Conservation (phyloP, 2,888 invertebrate species). For the Drosophila siamana region DNA sequence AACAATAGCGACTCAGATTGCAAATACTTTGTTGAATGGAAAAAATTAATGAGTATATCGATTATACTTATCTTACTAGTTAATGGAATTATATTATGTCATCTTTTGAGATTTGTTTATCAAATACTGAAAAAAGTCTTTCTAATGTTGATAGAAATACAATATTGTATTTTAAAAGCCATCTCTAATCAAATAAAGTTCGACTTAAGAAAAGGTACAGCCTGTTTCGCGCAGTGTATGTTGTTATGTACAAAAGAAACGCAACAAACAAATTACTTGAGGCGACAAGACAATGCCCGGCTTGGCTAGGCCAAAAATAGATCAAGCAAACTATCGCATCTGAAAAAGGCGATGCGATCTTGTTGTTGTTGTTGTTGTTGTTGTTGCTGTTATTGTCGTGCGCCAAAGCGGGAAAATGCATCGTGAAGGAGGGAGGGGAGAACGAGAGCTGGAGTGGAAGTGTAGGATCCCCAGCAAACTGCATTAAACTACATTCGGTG, state of each 20-base stretch:
- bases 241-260: slow-evolving; percentile 53
- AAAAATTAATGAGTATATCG: too few species aligned
- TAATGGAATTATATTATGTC: too few species aligned
- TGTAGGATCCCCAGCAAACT: slow-evolving; percentile 83
- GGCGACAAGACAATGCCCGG: slow-evolving; percentile 72
- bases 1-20: not conserved
- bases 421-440: slow-evolving; percentile 21
- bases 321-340: slow-evolving; percentile 66
- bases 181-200: not conserved
- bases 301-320: slow-evolving; percentile 70
- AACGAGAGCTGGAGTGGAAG: slow-evolving; percentile 28
- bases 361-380: slow-evolving; percentile 39
- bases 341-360: slow-evolving; percentile 40
- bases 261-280: slow-evolving; percentile 79
- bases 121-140: too few species aligned
- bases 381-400: slow-evolving; percentile 70
- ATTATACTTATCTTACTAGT: too few species aligned
- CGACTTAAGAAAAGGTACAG: not conserved
- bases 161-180: not conserved
- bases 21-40: not conserved
- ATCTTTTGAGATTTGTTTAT: too few species aligned
- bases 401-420: slow-evolving; percentile 70
- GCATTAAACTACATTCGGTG: slow-evolving; percentile 81
- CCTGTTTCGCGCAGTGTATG: slow-evolving; percentile 53
- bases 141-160: too few species aligned